These are phyloP conservation scores for Dromococcyx pavoninus DNA, from an alignment of 2,797 vertebrate species.

Conservation along the genomic window DNA sequence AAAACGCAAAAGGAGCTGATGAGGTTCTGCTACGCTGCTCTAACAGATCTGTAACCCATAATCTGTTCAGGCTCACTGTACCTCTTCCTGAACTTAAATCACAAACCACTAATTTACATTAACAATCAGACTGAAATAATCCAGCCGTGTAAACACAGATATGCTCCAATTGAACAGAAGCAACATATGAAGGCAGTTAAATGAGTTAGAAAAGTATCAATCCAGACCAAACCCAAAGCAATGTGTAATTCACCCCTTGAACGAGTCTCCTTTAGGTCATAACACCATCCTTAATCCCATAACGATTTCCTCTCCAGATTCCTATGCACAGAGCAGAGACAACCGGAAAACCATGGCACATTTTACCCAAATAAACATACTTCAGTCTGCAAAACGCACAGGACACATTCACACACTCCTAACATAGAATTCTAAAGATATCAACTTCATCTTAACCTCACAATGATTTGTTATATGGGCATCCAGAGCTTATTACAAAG, in stretches of 20 bases:
- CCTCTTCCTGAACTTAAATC: neutral
- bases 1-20: neutral
- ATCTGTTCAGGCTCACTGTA: neutral
- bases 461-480: neutral
- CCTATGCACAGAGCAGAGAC: neutral
- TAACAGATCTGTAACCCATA: neutral
- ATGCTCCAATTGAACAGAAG: neutral
- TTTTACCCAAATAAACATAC: neutral
- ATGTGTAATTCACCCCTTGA: fast-evolving
- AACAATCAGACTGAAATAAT: neutral
- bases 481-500: neutral
- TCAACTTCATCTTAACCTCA: neutral
- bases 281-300: fast-evolving
- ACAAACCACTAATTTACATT: neutral
- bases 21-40: neutral
- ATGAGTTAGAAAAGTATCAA: neutral
- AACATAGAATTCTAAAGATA: neutral
- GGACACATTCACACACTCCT: neutral
- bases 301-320: neutral
- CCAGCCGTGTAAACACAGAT: neutral
- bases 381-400: neutral
- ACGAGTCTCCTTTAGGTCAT: neutral
- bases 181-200: neutral
- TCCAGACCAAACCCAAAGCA: neutral
- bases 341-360: fast-evolving